Conservation (phyloP, 2,888 invertebrate genomes). For the Agrilus mali region DNA sequence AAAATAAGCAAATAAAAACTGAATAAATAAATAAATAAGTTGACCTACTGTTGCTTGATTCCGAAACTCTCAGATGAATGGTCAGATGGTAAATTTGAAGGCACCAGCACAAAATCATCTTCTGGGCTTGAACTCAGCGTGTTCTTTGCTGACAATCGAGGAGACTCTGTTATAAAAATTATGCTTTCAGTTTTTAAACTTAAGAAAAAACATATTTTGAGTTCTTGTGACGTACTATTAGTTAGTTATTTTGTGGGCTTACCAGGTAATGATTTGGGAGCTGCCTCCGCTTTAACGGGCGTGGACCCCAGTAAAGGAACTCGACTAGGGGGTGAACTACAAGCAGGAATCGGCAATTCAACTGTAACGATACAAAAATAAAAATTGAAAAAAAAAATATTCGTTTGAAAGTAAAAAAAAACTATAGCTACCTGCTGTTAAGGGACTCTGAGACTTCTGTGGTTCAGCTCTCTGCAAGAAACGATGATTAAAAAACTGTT, state of each 20-base stretch:
- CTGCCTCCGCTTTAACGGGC: slow-evolving; percentile 9
- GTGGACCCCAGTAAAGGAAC: slow-evolving; percentile 8
- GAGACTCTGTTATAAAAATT: background rate
- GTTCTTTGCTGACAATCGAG: slow-evolving; percentile 18
- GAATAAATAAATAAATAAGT: background rate
- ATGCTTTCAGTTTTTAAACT: background rate
- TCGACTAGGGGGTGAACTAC: slow-evolving; percentile 24
- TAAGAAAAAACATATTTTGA: too few relatives aligned
- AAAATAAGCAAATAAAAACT: background rate
- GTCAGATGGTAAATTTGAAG: slow-evolving; percentile 52
- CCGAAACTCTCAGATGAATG: slow-evolving; percentile 36
- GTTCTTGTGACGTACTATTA: too few relatives aligned
- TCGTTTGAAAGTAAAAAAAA: background rate
- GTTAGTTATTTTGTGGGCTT: too few relatives aligned
- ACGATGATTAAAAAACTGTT: slow-evolving; percentile 88
- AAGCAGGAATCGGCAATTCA: slow-evolving; percentile 27
- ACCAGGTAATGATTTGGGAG: slow-evolving; percentile 9
- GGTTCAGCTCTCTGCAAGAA: slow-evolving; percentile 63
- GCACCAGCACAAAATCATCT: slow-evolving; percentile 75
- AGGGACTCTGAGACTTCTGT: slow-evolving; percentile 33
- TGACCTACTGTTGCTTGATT: slow-evolving; percentile 24
- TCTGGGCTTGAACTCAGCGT: slow-evolving; percentile 50
- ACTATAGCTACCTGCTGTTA: slow-evolving; percentile 12
- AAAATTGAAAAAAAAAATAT: too few relatives aligned
- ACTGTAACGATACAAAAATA: slow-evolving; percentile 7